Conservation (phyloP, 1,140 invertebrate genomes). For the Heliothis virescens region DNA sequence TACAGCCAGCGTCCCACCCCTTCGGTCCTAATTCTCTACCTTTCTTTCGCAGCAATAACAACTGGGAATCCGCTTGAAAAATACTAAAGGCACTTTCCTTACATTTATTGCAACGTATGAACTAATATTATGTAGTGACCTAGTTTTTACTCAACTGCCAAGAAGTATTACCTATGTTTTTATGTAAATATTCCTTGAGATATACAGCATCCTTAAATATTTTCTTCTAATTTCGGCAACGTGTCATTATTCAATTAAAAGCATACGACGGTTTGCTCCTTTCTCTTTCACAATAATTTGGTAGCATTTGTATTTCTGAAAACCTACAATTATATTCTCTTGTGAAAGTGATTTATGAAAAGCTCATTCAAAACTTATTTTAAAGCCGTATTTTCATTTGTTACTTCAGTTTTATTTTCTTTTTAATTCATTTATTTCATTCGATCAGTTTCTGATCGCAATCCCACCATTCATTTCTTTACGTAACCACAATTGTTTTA, state of each 20-base stretch:
- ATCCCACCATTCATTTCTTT: neutral
- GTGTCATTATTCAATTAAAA: no score
- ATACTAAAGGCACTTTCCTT: constrained; percentile 39
- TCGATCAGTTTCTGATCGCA: neutral
- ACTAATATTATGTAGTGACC: constrained; percentile 14
- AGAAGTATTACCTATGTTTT: no score
- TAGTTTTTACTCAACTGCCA: neutral
- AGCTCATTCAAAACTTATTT: neutral
- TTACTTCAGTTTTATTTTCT: neutral
- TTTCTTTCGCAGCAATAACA: constrained; percentile 45
- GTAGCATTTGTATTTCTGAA: no score
- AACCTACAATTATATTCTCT: no score
- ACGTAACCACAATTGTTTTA: neutral
- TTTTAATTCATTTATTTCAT: neutral
- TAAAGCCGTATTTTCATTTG: no score
- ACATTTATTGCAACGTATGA: constrained; percentile 42
- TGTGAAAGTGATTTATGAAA: neutral
- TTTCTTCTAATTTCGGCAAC: no score
- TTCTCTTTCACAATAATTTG: no score
- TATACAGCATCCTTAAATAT: no score
- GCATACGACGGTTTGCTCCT: no score
- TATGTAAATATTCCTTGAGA: no score
- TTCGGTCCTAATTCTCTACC: constrained; percentile 46
- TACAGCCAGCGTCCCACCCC: constrained; percentile 42
- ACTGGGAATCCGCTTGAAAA: constrained; percentile 34